A percentile compares a stretch with the other conserved stretches of the same genome.
Conservation (phyloP, 2,888 invertebrate species). For the Boloria euphrosyne region DNA sequence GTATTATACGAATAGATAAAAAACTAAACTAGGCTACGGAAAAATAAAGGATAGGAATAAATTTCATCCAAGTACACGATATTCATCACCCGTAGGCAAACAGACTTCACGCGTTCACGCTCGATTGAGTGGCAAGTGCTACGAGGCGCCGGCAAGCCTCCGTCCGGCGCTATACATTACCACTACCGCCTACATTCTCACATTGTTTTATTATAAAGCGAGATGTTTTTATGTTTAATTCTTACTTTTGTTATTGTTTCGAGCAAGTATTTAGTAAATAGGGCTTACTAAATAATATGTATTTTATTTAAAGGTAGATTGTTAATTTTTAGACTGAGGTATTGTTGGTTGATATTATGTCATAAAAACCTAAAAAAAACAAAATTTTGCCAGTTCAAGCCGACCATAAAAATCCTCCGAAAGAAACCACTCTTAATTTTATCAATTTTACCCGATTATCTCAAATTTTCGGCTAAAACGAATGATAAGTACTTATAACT, state of each 20-base stretch:
- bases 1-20: too few species aligned
- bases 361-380: too few species aligned
- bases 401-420: too few species aligned
- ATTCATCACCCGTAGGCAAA: conserved; percentile 25
- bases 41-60: neutral
- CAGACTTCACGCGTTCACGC: conserved; percentile 47
- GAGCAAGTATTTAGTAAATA: neutral
- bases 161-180: conserved; percentile 52
- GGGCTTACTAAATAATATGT: neutral
- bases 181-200: conserved; percentile 10
- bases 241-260: neutral
- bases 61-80: neutral
- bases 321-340: too few species aligned
- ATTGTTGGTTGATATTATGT: too few species aligned
- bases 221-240: neutral
- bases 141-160: conserved; percentile 70
- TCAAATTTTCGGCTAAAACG: too few species aligned
- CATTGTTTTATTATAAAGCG: conserved; percentile 16
- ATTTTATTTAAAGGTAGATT: neutral
- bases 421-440: too few species aligned
- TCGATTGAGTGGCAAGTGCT: conserved; percentile 60
- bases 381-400: too few species aligned
- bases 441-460: too few species aligned
- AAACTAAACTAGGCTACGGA: neutral
- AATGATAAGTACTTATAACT: too few species aligned